These are phyloP conservation scores for Madoqua kirkii DNA, from an alignment of 2,113 vertebrate genomes.

Conservation along the genomic window DNA sequence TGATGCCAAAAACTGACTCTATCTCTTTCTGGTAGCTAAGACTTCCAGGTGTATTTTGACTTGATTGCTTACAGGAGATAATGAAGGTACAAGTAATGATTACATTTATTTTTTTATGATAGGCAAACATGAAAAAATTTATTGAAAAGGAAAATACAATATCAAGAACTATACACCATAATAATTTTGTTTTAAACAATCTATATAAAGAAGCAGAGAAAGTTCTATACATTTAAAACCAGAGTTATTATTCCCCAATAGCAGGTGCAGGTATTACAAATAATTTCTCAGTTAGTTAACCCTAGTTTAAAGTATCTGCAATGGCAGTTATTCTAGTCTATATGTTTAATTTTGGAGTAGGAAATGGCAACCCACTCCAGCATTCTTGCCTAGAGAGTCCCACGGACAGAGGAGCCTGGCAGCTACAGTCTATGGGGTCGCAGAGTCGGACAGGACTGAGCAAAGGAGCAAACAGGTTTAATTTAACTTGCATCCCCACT, in stretches of 20 bases:
- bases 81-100: background rate
- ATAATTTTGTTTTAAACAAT: background rate
- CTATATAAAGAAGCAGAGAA: background rate
- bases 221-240: background rate
- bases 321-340: background rate
- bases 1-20: background rate
- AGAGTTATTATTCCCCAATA: background rate
- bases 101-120: background rate
- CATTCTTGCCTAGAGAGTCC: background rate
- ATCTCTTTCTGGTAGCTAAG: background rate
- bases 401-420: background rate
- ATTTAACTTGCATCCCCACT: background rate
- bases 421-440: background rate
- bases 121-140: background rate
- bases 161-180: background rate
- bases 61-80: background rate
- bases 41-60: background rate
- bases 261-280: background rate
- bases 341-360: background rate
- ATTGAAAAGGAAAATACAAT: background rate
- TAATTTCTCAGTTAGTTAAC: background rate
- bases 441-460: background rate
- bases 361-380: background rate
- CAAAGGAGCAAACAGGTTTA: background rate
- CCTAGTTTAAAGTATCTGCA: background rate